Base-by-base conservation (phyloP, 2,888 invertebrate species). In the Watsonalla binaria region DNA sequence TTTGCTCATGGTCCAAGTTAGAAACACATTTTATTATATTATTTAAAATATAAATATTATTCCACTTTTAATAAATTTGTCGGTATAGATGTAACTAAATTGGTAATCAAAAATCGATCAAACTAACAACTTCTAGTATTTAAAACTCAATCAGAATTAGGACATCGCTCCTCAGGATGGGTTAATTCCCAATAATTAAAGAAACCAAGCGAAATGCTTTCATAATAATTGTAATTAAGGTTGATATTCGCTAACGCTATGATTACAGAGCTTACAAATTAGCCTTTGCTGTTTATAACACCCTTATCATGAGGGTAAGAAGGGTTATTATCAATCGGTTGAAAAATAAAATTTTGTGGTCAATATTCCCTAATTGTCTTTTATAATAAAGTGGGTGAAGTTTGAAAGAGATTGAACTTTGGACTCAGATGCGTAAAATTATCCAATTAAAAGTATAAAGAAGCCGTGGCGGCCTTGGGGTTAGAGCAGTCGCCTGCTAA, bases 351-450 rank as follows among this genome's bases (percentile, higher is more conserved):
- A 15, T 47, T 54, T 56, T 33, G 53, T 70, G 60, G 70, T 60
- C 53, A 57, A 62, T 56, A 55, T 62, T 59, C 61, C 70, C 67
- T 79, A 79, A 80, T 80, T 78, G 78, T 76, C 76, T 78, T 71
- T 75, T 70, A 73, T 76, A 79, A 80, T 80, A 74, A 78, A 77
- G 78, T 78, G 64, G 70, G 69, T 65, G 57, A 69, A 77, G 72
- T 74, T 71, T 54, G 60, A 64, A 78, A 74, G 73, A 72, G 73
- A 66, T 77, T 72, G 72, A 74, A 70, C 65, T 69, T 58, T 34
- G 69, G 66, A 61, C 65, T 67, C 78, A 76, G 80, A 80, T 80
- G 80, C 76, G 73, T 74, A 68, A 73, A 77, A 81, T 80, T 72
- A 72, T 70, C 66, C 74, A 72, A 78, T 77, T 76, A 77, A 78